phyloP scores from a whole-genome alignment of 2,113 vertebrate genomes.

The Chauna torquata region DNA sequence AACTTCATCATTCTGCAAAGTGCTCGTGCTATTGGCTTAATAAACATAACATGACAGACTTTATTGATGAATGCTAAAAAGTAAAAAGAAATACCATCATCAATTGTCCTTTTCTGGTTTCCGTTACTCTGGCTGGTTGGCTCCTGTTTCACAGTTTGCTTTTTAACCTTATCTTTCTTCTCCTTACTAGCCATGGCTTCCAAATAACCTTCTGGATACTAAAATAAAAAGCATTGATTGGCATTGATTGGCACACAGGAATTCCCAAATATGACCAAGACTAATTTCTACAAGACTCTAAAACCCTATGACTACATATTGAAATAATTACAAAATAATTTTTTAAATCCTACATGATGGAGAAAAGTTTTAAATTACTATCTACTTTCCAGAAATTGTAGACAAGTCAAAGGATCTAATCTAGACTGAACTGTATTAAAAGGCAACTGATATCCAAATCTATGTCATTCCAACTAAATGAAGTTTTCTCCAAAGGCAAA shows the following conservation, averaged over 20 bases:
- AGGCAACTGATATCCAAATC: background rate
- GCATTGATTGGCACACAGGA: background rate
- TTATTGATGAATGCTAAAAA: background rate
- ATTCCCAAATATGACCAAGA: background rate
- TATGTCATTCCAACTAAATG: background rate
- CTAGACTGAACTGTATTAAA: background rate
- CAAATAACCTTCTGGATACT: slow-evolving; percentile 97
- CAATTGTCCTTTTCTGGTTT: slow-evolving; percentile 81
- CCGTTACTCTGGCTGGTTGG: slow-evolving; percentile 83
- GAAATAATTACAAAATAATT: background rate
- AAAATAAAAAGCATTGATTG: slow-evolving; percentile 5
- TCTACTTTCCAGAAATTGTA: background rate
- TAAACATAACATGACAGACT: background rate
- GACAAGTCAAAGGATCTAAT: background rate
- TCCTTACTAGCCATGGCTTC: slow-evolving; percentile 95
- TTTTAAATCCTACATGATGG: background rate
- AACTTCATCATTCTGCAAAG: background rate
- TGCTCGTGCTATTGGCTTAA: background rate
- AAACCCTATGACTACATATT: background rate
- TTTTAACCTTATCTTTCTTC: slow-evolving; percentile 87
- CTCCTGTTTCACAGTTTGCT: slow-evolving; percentile 77
- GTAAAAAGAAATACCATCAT: slow-evolving; percentile 77
- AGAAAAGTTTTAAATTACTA: background rate
- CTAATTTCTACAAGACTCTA: background rate
- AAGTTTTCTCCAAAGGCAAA: background rate